Base-by-base conservation (phyloP, 2,888 invertebrate species). In the Isoperla grammatica region DNA sequence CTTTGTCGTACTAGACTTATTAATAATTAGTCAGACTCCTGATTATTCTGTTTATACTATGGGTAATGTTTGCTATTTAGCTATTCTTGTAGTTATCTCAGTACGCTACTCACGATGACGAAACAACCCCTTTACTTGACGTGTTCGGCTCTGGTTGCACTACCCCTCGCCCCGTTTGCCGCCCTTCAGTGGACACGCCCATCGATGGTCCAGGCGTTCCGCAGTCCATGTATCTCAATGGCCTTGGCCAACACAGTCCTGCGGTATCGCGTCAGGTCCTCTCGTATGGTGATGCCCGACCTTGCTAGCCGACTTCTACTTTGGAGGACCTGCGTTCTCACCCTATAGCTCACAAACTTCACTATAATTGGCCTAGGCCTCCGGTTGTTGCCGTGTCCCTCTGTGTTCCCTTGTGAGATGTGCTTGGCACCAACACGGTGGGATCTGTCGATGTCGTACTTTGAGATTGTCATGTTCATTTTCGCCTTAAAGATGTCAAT, bases 151-250 rank as follows among this genome's bases (percentile, higher is more conserved):
- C 5, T 6, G 29, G 29, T 29, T 29, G 5, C 29, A 29, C 29
- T 29, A 6, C 29, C 29, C 29, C 8, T 29, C 29, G 8, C 29
- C 5, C 29, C 29, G 29, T 29, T 29, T 29, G 29, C 29, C 29
- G 29, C 29, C 8, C 29, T 3, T 8, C 29, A 29, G 29, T 29
- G 29, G 29, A 29, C 29, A 4, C 40, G 17, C 11, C 42, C 55
- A 13, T 42, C 55, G 15, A 17, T 40, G 13, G 55, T 55, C 55
- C 55, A 55, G 4, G 37, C 55, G 55, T 55, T 55, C 15, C 17
- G 9, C 20, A 37, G n/a, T 35, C 55, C 55, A 9, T 40, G 40
- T 19, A n/a, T 15, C 12, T 29, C 4, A 11, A 55, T 40, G 11
- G 55, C 55, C 5, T 37, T 19, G 12, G 20, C 20, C 17, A 55